Percentiles rank a stretch among this genome's conserved stretches.
phyloP scores from a whole-genome alignment of 2,113 vertebrate species.

The Nerophis ophidion region DNA sequence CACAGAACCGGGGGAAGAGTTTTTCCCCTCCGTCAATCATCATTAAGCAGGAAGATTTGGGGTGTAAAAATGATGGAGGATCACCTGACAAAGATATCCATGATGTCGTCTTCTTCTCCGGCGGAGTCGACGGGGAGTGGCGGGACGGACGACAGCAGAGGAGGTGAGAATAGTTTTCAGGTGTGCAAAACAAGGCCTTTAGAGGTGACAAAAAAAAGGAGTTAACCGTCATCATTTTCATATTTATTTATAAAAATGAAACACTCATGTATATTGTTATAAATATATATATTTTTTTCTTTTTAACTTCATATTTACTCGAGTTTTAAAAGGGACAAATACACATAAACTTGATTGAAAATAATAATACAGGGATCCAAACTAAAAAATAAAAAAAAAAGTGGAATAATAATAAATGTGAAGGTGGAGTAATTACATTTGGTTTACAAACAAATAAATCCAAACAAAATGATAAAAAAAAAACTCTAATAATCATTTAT shows the following conservation, averaged over 20 bases:
- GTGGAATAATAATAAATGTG: too few relatives aligned
- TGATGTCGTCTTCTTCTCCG: constrained; percentile 70
- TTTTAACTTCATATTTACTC: too few relatives aligned
- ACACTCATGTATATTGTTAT: too few relatives aligned
- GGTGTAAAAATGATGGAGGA: constrained; percentile 58
- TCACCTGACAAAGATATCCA: constrained; percentile 52
- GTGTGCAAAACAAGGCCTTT: not conserved
- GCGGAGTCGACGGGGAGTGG: constrained; percentile 63
- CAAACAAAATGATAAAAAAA: too few relatives aligned
- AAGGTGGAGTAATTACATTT: too few relatives aligned
- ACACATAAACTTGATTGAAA: too few relatives aligned
- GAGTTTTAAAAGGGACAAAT: too few relatives aligned
- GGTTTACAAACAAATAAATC: too few relatives aligned
- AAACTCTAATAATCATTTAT: too few relatives aligned
- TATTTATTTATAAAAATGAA: not conserved
- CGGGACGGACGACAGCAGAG: constrained; percentile 72
- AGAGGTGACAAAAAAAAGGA: not conserved
- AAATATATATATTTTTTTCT: too few relatives aligned
- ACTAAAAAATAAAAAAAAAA: too few relatives aligned
- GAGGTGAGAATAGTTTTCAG: constrained; percentile 67
- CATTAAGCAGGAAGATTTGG: constrained; percentile 12
- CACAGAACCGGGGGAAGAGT: not conserved
- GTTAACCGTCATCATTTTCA: not conserved
- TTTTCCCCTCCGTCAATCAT: not conserved
- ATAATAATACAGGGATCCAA: too few relatives aligned